A percentile compares a stretch with the other conserved stretches of the same genome.
Conservation (phyloP, 2,113 vertebrate species). For the Abramis brama region DNA sequence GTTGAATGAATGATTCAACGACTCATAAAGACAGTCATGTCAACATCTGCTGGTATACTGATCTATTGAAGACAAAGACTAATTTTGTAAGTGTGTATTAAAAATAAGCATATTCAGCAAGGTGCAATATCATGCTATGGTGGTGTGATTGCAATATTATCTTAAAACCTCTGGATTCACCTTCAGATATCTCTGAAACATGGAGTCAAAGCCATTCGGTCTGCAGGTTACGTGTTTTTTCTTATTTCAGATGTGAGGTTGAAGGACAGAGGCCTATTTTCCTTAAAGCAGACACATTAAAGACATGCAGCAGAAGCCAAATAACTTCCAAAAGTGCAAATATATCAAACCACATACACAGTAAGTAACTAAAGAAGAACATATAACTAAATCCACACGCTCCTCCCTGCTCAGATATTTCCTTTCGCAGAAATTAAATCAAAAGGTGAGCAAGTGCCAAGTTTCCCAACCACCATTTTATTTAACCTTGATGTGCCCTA, state of each 20-base stretch:
- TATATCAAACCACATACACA: no score
- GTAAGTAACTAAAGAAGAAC: conserved; percentile 13
- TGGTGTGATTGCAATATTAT: neutral
- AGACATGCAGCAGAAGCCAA: no score
- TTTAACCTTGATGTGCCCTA: conserved; percentile 10
- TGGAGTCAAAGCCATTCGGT: neutral
- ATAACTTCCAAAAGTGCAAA: no score
- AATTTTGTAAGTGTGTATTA: neutral
- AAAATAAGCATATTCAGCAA: neutral
- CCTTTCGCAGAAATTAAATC: conserved; percentile 14
- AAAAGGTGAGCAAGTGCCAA: conserved; percentile 10
- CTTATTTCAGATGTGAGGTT: neutral
- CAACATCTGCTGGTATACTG: no score
- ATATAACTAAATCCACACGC: conserved; percentile 6
- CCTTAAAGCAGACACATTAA: neutral
- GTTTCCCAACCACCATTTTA: neutral
- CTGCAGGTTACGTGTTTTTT: neutral
- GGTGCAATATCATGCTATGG: neutral
- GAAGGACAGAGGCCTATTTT: neutral
- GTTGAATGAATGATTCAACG: no score
- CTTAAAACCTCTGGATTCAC: neutral
- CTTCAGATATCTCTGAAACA: neutral
- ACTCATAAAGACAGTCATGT: no score
- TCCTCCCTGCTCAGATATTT: conserved; percentile 48
- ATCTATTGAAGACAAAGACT: no score